A percentile compares a stretch with the other conserved stretches of the same genome.
These are phyloP conservation scores for Morus bassanus DNA, from an alignment of 2,797 vertebrate species.

Conservation along the genomic window DNA sequence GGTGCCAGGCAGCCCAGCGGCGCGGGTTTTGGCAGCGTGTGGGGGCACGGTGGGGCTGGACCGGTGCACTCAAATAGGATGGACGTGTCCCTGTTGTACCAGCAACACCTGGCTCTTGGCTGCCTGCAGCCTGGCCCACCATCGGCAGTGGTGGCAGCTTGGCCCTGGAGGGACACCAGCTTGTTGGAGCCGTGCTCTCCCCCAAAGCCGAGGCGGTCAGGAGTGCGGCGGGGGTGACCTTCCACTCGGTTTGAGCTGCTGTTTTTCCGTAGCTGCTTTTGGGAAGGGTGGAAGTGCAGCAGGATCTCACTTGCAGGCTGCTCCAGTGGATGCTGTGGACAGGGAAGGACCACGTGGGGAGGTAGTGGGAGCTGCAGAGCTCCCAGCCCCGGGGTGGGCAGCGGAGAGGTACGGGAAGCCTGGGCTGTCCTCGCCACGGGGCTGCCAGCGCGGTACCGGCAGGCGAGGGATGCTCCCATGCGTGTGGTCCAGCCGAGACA, in stretches of 20 bases:
- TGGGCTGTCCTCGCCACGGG: fast-evolving
- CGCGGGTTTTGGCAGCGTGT: fast-evolving
- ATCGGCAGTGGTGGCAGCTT: not conserved
- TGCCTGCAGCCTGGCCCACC: not conserved
- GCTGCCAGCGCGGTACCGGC: not conserved
- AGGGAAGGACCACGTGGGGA: fast-evolving
- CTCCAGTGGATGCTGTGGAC: not conserved
- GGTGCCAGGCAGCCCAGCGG: not conserved
- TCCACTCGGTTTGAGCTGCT: fast-evolving
- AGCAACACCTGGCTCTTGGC: not conserved
- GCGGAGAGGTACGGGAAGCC: not conserved
- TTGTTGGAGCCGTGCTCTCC: fast-evolving
- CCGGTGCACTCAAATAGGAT: not conserved
- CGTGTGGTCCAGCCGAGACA: no score
- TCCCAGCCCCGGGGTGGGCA: not conserved
- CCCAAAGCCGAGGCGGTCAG: not conserved
- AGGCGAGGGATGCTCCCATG: fast-evolving
- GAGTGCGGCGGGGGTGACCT: not conserved
- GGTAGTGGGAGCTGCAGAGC: fast-evolving
- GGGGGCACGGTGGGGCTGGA: not conserved
- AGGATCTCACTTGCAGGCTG: not conserved
- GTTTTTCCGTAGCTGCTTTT: not conserved
- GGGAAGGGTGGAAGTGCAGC: not conserved
- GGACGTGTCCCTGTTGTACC: fast-evolving
- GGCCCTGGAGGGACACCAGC: not conserved